These are phyloP conservation scores for Phrynocephalus versicolor DNA, from an alignment of 2,113 vertebrate species.

Conservation along the genomic window DNA sequence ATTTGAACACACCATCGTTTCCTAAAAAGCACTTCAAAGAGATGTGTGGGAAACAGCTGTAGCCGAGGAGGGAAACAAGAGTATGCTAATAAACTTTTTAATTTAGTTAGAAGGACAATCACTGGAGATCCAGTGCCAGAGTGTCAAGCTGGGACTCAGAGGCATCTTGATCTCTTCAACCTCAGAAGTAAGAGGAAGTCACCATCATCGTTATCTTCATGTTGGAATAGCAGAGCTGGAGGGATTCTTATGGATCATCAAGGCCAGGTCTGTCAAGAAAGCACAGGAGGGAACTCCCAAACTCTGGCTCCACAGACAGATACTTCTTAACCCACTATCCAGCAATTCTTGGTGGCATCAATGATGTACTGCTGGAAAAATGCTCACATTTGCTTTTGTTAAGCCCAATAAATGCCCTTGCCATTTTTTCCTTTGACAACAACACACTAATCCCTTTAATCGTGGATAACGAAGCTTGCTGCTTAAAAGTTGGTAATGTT, in stretches of 20 bases:
- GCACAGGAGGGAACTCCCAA: too few species aligned
- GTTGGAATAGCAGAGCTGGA: too few species aligned
- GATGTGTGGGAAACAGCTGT: neutral
- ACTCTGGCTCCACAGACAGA: too few species aligned
- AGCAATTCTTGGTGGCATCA: neutral
- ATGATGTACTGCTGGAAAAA: neutral
- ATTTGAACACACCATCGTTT: neutral
- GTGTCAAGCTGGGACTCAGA: neutral
- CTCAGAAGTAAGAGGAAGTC: neutral
- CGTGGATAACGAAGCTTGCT: neutral
- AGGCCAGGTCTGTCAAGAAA: too few species aligned
- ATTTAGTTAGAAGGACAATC: rapidly evolving
- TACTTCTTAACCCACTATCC: too few species aligned
- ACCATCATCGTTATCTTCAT: too few species aligned
- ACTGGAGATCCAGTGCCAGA: neutral
- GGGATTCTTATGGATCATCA: too few species aligned
- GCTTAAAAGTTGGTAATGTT: neutral
- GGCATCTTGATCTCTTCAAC: rapidly evolving
- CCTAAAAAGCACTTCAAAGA: neutral
- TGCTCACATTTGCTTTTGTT: neutral
- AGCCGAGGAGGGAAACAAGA: neutral
- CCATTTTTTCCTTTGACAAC: neutral
- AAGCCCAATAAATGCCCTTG: neutral
- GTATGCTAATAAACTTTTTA: neutral
- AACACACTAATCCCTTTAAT: neutral